phyloP scores from a whole-genome alignment of 37 sponge, comb jelly and placozoan genomes.

The Tethya wilhelma region DNA sequence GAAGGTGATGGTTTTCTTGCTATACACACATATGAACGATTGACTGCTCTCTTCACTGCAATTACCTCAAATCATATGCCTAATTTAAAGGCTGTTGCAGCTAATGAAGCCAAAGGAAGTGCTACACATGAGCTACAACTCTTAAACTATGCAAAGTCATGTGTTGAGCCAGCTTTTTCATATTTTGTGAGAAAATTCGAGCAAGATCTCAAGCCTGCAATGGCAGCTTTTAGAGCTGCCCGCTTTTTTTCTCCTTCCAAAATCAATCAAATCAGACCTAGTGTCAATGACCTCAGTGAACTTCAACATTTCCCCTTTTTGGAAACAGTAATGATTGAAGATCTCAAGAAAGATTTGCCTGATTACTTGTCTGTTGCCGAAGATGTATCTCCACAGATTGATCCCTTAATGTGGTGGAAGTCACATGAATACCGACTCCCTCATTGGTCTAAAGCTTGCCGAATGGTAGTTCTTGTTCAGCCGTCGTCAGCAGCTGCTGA shows the following conservation, averaged over 20 bases:
- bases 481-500: no score
- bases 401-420: slow-evolving; percentile 4
- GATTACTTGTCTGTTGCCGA: not conserved
- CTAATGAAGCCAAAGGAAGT: not conserved
- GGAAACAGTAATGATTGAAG: not conserved
- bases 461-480: no score
- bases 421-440: not conserved
- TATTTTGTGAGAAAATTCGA: slow-evolving; percentile 4
- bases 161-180: slow-evolving; percentile 12
- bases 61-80: not conserved
- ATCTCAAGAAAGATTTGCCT: slow-evolving; percentile 13
- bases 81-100: slow-evolving; percentile 10
- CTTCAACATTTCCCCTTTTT: slow-evolving; percentile 11
- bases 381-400: not conserved
- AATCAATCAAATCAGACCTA: not conserved
- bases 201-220: slow-evolving; percentile 4
- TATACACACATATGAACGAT: slow-evolving; percentile 31
- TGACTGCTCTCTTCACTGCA: not conserved
- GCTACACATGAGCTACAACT: not conserved
- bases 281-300: not conserved
- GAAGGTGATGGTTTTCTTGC: slow-evolving; percentile 47
- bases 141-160: not conserved
- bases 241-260: slow-evolving; percentile 17
- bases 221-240: slow-evolving; percentile 39
- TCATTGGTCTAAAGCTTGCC: not conserved